Conservation (phyloP, 1,140 invertebrate species). For the Drosophila truncata region DNA sequence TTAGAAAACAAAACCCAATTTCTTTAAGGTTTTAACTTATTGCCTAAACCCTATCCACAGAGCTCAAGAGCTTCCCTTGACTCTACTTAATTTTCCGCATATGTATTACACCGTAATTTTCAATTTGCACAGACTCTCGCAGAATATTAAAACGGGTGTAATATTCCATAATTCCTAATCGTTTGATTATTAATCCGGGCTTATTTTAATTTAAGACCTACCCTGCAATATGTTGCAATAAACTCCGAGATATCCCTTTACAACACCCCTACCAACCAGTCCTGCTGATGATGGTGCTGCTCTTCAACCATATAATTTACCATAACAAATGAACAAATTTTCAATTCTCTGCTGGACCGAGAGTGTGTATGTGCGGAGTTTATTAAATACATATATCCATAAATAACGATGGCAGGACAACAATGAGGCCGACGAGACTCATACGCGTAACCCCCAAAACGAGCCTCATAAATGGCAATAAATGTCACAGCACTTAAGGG, state of each 20-base stretch:
- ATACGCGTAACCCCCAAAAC: constrained; percentile 72
- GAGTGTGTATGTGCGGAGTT: constrained; percentile 38
- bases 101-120: not conserved
- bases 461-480: constrained; percentile 81
- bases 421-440: constrained; percentile 40
- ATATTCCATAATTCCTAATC: constrained; percentile 29
- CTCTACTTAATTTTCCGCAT: constrained; percentile 2
- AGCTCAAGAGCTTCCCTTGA: not conserved
- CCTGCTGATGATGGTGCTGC: not conserved
- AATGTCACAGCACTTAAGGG: constrained; percentile 76
- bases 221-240: constrained; percentile 36
- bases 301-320: constrained; percentile 58
- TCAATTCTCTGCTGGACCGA: constrained; percentile 16
- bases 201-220: constrained; percentile 32
- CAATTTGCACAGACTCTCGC: not conserved
- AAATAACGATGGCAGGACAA: constrained; percentile 62
- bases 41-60: not conserved
- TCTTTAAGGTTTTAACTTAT: not conserved
- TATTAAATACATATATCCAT: constrained; percentile 73
- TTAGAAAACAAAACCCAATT: fast-evolving
- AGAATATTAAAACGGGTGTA: constrained; percentile 18
- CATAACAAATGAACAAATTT: constrained; percentile 60
- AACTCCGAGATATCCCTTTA: not conserved
- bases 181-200: constrained; percentile 30
- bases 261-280: constrained; percentile 4